These are phyloP conservation scores for Crotalus viridis DNA, from an alignment of 2,113 vertebrate species.

Conservation along the genomic window DNA sequence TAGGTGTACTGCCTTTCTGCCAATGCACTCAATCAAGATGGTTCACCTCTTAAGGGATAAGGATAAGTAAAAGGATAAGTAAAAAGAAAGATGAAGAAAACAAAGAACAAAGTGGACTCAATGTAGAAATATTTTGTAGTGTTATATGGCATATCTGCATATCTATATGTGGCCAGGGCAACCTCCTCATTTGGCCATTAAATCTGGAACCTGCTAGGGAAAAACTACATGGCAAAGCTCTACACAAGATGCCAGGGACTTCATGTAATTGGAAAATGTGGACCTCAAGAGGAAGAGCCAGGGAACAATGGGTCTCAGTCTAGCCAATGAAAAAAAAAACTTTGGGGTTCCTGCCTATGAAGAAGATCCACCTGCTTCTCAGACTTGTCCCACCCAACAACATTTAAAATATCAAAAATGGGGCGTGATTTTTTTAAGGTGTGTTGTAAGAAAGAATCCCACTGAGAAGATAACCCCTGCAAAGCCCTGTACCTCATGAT, in stretches of 20 bases:
- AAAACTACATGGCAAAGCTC: too few species aligned
- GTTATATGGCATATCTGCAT: background rate
- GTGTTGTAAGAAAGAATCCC: background rate
- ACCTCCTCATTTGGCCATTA: background rate
- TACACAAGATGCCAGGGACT: background rate
- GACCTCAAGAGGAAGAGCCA: background rate
- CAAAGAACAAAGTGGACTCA: background rate
- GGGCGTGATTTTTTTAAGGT: background rate
- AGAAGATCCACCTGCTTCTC: background rate
- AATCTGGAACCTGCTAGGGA: background rate
- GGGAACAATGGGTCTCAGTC: background rate
- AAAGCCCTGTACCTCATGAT: background rate
- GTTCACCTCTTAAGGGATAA: background rate
- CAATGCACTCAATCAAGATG: background rate
- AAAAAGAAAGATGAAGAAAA: too few species aligned
- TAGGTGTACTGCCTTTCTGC: background rate
- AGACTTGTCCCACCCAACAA: background rate
- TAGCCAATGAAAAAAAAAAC: background rate
- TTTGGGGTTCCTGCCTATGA: background rate
- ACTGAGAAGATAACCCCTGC: background rate
- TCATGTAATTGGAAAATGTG: background rate
- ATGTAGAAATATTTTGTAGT: background rate
- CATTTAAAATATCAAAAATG: background rate
- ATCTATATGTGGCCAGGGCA: background rate
- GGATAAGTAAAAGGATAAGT: background rate